Conservation (phyloP, 1,140 invertebrate species). For the Melanaphis sacchari region DNA sequence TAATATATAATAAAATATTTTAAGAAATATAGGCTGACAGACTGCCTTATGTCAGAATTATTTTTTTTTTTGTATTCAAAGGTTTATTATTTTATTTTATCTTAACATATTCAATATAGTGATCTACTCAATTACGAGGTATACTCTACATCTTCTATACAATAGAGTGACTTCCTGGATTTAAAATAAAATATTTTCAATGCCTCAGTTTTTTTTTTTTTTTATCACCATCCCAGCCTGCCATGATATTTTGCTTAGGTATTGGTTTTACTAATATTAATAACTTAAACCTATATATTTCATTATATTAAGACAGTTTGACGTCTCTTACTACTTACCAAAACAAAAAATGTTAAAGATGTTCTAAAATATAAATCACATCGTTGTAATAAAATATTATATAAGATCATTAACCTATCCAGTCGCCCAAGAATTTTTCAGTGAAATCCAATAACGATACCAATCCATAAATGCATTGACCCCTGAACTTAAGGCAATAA, state of each 20-base stretch:
- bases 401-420: conserved; percentile 13
- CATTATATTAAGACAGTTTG: background rate
- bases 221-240: background rate
- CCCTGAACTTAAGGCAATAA: background rate
- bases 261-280: background rate
- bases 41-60: background rate
- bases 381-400: background rate
- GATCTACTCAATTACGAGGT: background rate
- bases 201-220: background rate
- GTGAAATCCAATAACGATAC: background rate
- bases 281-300: background rate
- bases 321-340: background rate
- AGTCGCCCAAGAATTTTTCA: background rate
- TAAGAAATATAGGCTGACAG: background rate
- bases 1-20: background rate
- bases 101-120: background rate
- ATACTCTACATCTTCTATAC: background rate
- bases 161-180: background rate
- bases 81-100: background rate
- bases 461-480: conserved; percentile 20
- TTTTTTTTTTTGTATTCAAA: background rate
- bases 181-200: background rate
- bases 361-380: background rate
- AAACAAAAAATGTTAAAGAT: background rate
- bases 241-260: background rate